Evolutionary conservation across 1,140 invertebrate genomes (phyloP).

Genomic region (Achroia grisella): DNA sequence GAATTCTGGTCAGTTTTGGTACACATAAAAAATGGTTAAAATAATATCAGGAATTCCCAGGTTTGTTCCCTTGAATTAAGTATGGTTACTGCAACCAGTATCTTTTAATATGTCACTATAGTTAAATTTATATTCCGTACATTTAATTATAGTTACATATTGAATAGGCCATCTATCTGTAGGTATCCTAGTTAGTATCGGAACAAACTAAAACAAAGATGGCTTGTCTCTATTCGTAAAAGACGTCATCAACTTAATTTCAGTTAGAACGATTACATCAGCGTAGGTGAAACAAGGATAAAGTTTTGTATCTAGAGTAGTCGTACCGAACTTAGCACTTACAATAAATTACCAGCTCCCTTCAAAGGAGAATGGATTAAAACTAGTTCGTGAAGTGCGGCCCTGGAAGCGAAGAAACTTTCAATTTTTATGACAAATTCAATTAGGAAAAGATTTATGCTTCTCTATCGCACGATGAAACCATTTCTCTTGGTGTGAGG

Average conservation of each 20-base stretch:
- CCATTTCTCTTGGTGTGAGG: slow-evolving; percentile 25
- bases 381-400: slow-evolving; percentile 59
- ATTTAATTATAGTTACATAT: too few relatives aligned
- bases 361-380: slow-evolving; percentile 69
- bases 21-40: too few relatives aligned
- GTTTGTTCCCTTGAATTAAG: too few relatives aligned
- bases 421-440: slow-evolving; percentile 73
- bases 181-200: too few relatives aligned
- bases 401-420: slow-evolving; percentile 57
- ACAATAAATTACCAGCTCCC: slow-evolving; percentile 69
- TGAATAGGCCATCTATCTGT: too few relatives aligned
- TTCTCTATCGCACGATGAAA: slow-evolving; percentile 40
- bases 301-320: slow-evolving; percentile 54
- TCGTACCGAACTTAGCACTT: slow-evolving; percentile 66
- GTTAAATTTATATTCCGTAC: too few relatives aligned
- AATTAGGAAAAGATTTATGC: slow-evolving; percentile 63
- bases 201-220: too few relatives aligned
- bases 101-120: too few relatives aligned
- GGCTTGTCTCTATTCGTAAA: neutral
- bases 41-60: too few relatives aligned
- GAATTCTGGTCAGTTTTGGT: too few relatives aligned
- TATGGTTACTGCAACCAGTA: too few relatives aligned
- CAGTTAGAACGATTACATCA: slow-evolving; percentile 42
- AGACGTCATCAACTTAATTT: slow-evolving; percentile 22
- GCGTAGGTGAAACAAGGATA: slow-evolving; percentile 50